These are phyloP conservation scores for Ailuropoda melanoleuca DNA, from an alignment of 2,113 vertebrate species.

Conservation along the genomic window DNA sequence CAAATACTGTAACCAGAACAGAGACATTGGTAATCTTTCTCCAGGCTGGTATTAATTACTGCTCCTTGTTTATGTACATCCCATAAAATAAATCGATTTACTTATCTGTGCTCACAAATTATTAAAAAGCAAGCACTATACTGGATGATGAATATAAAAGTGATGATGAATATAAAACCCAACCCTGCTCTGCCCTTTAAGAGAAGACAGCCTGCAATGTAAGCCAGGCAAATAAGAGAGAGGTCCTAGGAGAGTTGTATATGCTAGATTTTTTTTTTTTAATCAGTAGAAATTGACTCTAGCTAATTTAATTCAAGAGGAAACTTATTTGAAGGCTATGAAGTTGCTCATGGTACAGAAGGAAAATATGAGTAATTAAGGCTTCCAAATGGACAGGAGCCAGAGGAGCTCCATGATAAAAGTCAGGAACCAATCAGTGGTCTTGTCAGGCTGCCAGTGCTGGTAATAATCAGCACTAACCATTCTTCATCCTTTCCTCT, in stretches of 20 bases:
- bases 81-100: neutral
- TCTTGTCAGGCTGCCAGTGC: neutral
- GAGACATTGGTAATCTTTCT: neutral
- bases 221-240: neutral
- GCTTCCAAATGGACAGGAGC: neutral
- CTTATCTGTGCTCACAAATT: neutral
- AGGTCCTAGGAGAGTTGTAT: neutral
- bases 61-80: neutral
- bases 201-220: neutral
- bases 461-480: conserved; percentile 15
- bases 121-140: neutral
- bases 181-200: neutral
- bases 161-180: neutral
- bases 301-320: conserved; percentile 42
- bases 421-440: neutral
- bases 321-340: neutral
- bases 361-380: conserved; percentile 15
- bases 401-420: neutral
- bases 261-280: neutral
- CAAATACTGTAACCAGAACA: neutral
- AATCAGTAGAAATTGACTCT: conserved; percentile 41
- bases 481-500: neutral
- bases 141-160: neutral
- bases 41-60: neutral
- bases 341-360: neutral